Conservation (phyloP, 2,113 vertebrate genomes). For the Saccopteryx leptura region DNA sequence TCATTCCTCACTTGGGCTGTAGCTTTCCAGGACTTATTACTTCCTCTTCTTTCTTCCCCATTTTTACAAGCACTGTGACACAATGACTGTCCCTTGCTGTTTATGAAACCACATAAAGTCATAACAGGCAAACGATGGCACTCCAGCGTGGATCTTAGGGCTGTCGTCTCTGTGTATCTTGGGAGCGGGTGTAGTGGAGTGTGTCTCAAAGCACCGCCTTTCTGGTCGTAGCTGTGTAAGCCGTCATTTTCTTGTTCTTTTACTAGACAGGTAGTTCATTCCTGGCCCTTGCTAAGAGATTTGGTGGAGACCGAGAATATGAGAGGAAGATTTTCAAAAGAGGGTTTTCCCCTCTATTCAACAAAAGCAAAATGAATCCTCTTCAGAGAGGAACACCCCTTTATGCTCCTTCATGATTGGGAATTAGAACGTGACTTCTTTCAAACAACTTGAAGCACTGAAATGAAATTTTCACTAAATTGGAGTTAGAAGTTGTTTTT, state of each 20-base stretch:
- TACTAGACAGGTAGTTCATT: background rate
- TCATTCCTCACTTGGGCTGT: background rate
- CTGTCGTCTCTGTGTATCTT: conserved; percentile 7
- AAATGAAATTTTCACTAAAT: conserved; percentile 6
- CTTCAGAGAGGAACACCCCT: background rate
- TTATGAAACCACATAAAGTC: conserved; percentile 75
- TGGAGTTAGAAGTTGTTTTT: conserved; percentile 11
- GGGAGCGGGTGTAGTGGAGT: background rate
- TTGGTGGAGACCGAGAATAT: background rate
- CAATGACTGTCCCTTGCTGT: conserved; percentile 53
- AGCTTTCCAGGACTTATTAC: conserved; percentile 76
- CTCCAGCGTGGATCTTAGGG: background rate
- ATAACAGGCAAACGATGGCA: conserved; percentile 29
- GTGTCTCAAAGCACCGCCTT: background rate
- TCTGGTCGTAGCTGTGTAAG: background rate
- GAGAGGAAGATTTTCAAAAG: conserved; percentile 36
- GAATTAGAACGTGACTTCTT: background rate
- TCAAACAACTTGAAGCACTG: background rate
- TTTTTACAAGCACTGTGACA: conserved; percentile 49
- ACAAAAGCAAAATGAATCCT: background rate
- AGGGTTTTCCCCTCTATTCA: background rate
- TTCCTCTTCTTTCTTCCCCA: conserved; percentile 78
- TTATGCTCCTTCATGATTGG: background rate
- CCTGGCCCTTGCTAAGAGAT: background rate
- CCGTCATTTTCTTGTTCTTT: conserved; percentile 22